Evolutionary conservation across 2,888 invertebrate genomes (phyloP), one percentile per base, ranked within the genome.

Genomic region (Volucella zonaria): DNA sequence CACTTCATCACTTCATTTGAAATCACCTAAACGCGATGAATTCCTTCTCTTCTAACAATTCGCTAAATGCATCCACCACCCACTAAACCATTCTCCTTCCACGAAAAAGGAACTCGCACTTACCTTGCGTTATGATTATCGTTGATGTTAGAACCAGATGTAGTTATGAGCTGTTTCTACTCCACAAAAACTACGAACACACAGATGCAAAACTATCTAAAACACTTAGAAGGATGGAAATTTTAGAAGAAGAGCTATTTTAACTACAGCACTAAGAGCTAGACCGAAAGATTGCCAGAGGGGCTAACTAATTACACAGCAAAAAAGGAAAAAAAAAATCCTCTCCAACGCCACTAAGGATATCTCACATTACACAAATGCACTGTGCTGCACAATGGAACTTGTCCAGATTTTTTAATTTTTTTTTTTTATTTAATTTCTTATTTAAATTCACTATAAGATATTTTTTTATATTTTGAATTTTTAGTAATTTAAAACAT

Each of bases 101-200:
- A 31, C 11, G 4, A 73, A 4, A 45, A 6, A 23, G 10, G 8
- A 43, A 15, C n/a, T 15, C 3, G 11, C 23, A 56, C 74, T 74
- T 56, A 74, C 74, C 56, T 74, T 64, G 54, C 47, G 74, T 47
- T 47, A 23, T 64, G 64, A 23, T 49, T 54, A 47, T 23, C 56
- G 51, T 31, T 62, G 38, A 31, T 38, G 31, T 38, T 14, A 31
- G 31, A 73, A 14, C n/a, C 31, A 10, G 40, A 45, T 47, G 8
- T 18, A 45, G 54, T 38, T 47, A 3, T 1, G 23, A 56, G 15
- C 8, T 15, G 45, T n/a, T 62, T 45, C 38, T 38, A 14, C 8
- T 45, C 12, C 4, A 45, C 45, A 1, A 31, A 15, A 31, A 31
- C 31, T 31, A 31, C 31, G 31, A 31, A 31, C 43, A 45, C 15